Conservation (phyloP, 2,797 vertebrate genomes). For the Holocentrus rufus region DNA sequence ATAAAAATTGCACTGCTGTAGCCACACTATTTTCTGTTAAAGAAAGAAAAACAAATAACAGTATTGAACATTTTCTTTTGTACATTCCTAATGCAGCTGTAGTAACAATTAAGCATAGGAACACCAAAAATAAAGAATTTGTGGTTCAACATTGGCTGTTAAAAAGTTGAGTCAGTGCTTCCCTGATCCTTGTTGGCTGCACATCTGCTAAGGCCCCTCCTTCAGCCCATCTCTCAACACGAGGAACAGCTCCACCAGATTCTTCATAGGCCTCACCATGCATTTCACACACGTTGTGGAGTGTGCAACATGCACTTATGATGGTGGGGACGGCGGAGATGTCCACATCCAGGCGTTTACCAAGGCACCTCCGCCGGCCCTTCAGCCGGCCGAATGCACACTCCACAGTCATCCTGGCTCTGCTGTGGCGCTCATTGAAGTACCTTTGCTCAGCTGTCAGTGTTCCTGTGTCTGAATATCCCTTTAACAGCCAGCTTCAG, state of each 20-base stretch:
- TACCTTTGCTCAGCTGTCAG: slow-evolving; percentile 6
- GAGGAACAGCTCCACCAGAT: background rate
- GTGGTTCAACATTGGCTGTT: background rate
- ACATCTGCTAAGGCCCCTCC: background rate
- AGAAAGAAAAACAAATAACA: too few relatives aligned
- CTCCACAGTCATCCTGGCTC: slow-evolving; percentile 9
- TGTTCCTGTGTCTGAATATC: slow-evolving; percentile 12
- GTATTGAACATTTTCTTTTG: too few relatives aligned
- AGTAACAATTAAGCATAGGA: background rate
- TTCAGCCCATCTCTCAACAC: too few relatives aligned
- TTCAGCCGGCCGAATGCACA: slow-evolving; percentile 16
- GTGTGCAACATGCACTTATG: background rate
- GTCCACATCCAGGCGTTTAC: background rate
- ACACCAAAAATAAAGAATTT: background rate
- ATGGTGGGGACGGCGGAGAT: background rate
- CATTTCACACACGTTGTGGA: slow-evolving; percentile 7
- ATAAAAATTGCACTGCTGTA: too few relatives aligned
- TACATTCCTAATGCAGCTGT: background rate
- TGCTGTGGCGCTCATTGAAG: slow-evolving; percentile 20
- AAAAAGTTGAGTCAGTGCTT: background rate
- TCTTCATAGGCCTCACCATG: slow-evolving; percentile 1
- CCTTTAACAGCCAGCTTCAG: too few relatives aligned
- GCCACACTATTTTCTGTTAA: too few relatives aligned
- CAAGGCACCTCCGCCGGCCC: background rate
- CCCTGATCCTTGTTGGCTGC: background rate